phyloP scores from a whole-genome alignment of 2,888 invertebrate species.

The Phyto melanocephala region DNA sequence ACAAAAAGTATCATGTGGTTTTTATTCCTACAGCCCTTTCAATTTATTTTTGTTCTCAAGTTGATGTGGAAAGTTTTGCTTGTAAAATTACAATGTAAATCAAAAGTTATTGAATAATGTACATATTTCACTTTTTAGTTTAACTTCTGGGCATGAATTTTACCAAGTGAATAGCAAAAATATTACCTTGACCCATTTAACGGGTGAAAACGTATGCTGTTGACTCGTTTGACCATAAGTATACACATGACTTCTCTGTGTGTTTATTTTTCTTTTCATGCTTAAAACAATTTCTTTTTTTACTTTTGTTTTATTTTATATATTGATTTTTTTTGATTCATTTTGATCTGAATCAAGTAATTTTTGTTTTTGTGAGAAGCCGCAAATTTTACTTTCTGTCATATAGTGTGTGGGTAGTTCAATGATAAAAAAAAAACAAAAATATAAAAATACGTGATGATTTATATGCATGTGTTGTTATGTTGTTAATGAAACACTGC shows the following conservation, averaged over 20 bases:
- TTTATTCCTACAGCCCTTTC: background rate
- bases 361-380: constrained; percentile 2
- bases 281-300: background rate
- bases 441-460: no score
- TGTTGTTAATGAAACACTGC: no score
- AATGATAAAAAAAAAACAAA: background rate
- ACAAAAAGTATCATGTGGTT: background rate
- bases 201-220: background rate
- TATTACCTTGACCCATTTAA: constrained; percentile 34
- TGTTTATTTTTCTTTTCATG: constrained; percentile 30
- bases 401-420: background rate
- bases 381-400: background rate
- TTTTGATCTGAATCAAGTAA: background rate
- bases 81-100: no score
- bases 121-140: background rate
- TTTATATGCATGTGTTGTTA: no score
- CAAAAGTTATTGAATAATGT: constrained; percentile 1
- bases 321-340: constrained; percentile 21
- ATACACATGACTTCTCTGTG: constrained; percentile 3
- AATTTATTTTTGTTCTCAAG: background rate
- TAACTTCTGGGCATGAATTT: background rate
- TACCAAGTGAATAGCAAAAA: constrained; percentile 1
- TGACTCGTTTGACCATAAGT: constrained; percentile 6
- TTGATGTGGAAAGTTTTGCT: background rate
- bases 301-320: background rate